Evolutionary conservation across 2,888 invertebrate genomes (phyloP), one percentile per base, ranked within the genome.

Genomic region (Phasia obesa): DNA sequence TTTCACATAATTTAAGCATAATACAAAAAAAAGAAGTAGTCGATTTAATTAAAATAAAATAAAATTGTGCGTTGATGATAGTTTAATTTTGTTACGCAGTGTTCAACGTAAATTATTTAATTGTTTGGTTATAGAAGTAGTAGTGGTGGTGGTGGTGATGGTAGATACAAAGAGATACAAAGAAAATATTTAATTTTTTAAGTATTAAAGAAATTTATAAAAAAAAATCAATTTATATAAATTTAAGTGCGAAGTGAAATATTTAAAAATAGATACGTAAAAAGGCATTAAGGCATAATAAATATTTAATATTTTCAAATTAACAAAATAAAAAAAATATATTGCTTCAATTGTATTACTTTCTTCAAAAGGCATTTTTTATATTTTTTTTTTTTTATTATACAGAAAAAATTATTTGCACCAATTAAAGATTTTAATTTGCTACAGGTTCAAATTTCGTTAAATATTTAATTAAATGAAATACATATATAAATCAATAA

Each of bases 111-210:
- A 25, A 65, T 67, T 49, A n/a, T 60, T 70, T 44, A n/a, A 9
- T 42, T 75, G 75, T n/a, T 49, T 60, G 25, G 47, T 47, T 55
- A 27, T 25, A 35, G 55, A 17, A 53, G 31, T n/a, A 55, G 69
- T 53, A 23, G 47, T 21, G 49, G 15, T 27, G 57, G 21, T 62
- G 44, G n/a, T 51, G 38, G 38, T 70, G 44, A n/a, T 53, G 44
- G 59, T 49, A 47, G 53, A 64, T 53, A 70, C 35, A 70, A 70
- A 70, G 27, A 77, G 19, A 77, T 55, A 64, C 35, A 77, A 35
- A 70, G 27, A 76, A 62, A 60, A 69, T 31, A 44, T 53, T 53
- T 19, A 15, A 44, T 44, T 57, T 64, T 64, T 55, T 35, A 53
- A 23, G 53, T 62, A 53, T 62, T 47, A 76, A 31, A 59, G 13